Base-by-base conservation (phyloP, 2,113 vertebrate species). In the Falcunculus frontatus region DNA sequence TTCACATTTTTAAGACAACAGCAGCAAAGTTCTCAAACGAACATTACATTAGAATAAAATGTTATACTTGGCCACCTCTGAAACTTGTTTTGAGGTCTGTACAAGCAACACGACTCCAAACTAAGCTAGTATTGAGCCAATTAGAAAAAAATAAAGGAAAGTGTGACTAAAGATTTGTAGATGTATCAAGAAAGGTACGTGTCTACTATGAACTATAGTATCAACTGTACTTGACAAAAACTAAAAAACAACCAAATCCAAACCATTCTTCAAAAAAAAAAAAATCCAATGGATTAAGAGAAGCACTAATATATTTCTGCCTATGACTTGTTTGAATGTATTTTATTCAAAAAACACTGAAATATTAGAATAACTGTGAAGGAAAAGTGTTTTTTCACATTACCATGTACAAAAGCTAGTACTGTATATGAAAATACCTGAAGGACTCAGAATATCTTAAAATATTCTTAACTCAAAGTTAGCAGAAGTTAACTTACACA, bases 21-120 rank as follows among this genome's bases (percentile, higher is more conserved):
- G 91, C 94, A 94, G 91, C 94, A 91, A 95, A 94, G 67, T 89
- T 95, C 78, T 94, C 81, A 94, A 92, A 93, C 2, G 25, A 86
- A 87, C 68, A 84, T 72, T 91, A 56, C 68, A 94, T 81, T 90
- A 94, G 56, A 96, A 96, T 93, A 95, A 92, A 93, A 91, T 96
- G 94, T 97, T 97, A 64, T 77, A 70, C 39, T 97, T 97, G 95
- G 95, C 84, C 75, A 87, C 33, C 84, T 94, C 53, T 60, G 52
- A 90, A 91, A 84, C 73, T 95, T 95, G 82, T 94, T 97, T 96
- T 95, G 63, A 93, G 79, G 83, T 60, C 59, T 92, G n/a, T 62
- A 84, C 47, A 92, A 84, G 77, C 68, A 94, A 73, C 42, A 85
- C 39, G 44, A 39, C 39, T 97, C 95, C 93, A 95, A 94, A 89